A percentile compares a stretch with the other conserved stretches of the same genome.
Conservation (phyloP, 2,797 vertebrate species). For the Vireo griseus region DNA sequence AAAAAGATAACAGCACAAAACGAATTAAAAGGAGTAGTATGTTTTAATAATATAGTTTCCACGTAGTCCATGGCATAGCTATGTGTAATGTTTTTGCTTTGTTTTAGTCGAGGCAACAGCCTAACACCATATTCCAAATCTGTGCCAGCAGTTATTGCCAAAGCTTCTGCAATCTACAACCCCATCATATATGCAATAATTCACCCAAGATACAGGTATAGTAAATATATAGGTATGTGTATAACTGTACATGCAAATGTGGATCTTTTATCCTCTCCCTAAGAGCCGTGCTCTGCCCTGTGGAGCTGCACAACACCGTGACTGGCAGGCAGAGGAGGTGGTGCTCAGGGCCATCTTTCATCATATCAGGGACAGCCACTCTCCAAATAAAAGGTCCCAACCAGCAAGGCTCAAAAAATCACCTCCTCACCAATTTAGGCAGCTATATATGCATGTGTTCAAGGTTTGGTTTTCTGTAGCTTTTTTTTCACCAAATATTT, state of each 20-base stretch:
- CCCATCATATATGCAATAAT: constrained; percentile 90
- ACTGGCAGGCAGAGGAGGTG: background rate
- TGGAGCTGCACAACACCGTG: accelerated
- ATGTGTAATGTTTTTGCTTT: constrained; percentile 28
- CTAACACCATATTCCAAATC: constrained; percentile 86
- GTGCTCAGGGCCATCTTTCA: background rate
- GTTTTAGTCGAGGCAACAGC: constrained; percentile 74
- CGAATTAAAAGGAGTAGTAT: background rate
- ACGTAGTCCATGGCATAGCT: background rate
- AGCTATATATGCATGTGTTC: background rate
- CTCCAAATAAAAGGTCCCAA: background rate
- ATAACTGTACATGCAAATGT: background rate
- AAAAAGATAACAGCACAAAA: background rate
- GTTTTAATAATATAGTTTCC: background rate
- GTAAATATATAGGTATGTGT: background rate
- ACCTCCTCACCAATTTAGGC: background rate
- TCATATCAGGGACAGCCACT: background rate
- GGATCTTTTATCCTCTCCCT: background rate
- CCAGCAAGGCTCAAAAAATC: background rate
- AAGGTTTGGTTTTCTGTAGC: background rate
- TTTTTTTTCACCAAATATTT: background rate
- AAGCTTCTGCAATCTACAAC: constrained; percentile 88
- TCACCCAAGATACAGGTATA: constrained; percentile 87
- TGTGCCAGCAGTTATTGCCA: constrained; percentile 87
- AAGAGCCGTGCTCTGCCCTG: background rate